These are phyloP conservation scores for Sarcophaga peregrina DNA, from an alignment of 1,140 invertebrate genomes.

Conservation along the genomic window DNA sequence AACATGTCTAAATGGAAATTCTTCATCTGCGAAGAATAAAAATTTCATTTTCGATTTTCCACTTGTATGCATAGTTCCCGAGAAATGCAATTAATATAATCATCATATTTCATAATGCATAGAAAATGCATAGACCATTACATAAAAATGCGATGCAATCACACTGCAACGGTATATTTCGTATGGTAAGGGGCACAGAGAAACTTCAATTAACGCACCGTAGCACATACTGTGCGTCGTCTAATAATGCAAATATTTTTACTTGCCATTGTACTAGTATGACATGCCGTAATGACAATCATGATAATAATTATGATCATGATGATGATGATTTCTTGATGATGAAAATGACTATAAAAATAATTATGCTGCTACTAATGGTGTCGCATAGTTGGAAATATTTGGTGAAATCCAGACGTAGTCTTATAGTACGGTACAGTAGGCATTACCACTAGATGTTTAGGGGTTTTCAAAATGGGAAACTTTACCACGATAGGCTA, in stretches of 20 bases:
- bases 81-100: constrained; percentile 42
- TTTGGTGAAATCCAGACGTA: background rate
- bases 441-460: background rate
- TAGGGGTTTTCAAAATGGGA: too few species aligned
- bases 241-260: background rate
- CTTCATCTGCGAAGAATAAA: too few species aligned
- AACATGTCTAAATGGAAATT: too few species aligned
- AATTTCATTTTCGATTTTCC: constrained; percentile 40
- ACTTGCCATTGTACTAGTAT: background rate
- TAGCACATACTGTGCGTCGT: background rate
- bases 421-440: background rate
- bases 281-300: too few species aligned
- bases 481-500: too few species aligned
- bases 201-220: background rate
- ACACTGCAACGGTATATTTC: constrained; percentile 36
- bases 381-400: background rate
- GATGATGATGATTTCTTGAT: background rate
- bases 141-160: constrained; percentile 41
- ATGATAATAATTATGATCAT: background rate
- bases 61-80: constrained; percentile 40
- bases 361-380: background rate
- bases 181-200: background rate
- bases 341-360: background rate
- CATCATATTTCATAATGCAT: constrained; percentile 41
- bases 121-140: constrained; percentile 34